Base-by-base conservation (phyloP, 2,113 vertebrate species). In the Dicerorhinus sumatrensis region DNA sequence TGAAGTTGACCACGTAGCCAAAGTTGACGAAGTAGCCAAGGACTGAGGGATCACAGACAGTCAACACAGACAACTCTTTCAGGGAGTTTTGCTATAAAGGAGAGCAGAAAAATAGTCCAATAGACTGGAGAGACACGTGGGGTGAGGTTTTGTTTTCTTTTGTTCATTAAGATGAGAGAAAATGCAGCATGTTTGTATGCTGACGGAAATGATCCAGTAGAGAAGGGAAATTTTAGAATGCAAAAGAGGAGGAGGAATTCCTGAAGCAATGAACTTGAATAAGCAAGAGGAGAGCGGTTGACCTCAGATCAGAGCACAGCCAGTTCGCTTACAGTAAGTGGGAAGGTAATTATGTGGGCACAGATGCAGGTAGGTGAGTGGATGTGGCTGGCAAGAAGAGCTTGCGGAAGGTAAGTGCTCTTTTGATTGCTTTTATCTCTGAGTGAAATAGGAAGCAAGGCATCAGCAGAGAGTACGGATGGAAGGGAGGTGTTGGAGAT, bases 351-450 rank as follows among this genome's bases (percentile, higher is more conserved):
- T 14, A 0, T 0, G 5, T 21, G 31, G 23, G 51, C 29, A 39
- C 58, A 56, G 65, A 72, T 23, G 25, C 80, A 39, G 31, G 48
- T 10, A 33, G 51, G 18, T 20, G 46, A 72, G 60, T 54, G 51
- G 21, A 27, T 65, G 70, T 21, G 27, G 58, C 85, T 62, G 16
- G 10, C 39, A 11, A 8, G 31, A 54, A 58, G 77, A 77, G 92
- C 54, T 94, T 51, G 4, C 36, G 56, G 65, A 87, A 65, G 29
- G 18, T 84, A 58, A 96, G 75, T 75, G 36, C 58, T 65, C 21
- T 75, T 82, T 51, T 23, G 42, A 75, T 62, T 27, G 85, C 67
- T 87, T 79, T 96, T 89, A 39, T 56, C 73, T 96, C 82, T 65
- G 31, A 73, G 42, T 69, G 21, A 93, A 94, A 62, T 25, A 85